These are phyloP conservation scores for Parnassius mnemosyne DNA, from an alignment of 2,888 invertebrate species.

Conservation along the genomic window DNA sequence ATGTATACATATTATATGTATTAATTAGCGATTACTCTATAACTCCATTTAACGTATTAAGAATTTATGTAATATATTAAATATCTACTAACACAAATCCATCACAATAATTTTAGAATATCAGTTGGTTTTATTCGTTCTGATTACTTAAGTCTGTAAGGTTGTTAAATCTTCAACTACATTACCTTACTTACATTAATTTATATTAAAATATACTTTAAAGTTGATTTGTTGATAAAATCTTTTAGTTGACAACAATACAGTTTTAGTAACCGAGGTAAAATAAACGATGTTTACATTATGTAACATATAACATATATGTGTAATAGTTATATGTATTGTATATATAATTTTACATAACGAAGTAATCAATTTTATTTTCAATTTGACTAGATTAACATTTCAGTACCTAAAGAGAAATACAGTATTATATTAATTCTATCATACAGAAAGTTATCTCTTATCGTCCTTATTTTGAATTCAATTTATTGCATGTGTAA, in stretches of 20 bases:
- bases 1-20: slow-evolving; percentile 28
- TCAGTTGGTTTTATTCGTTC: slow-evolving; percentile 76
- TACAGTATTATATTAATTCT: slow-evolving; percentile 16
- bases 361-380: slow-evolving; percentile 57
- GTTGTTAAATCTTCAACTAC: slow-evolving; percentile 37
- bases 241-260: slow-evolving; percentile 67
- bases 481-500: slow-evolving; percentile 10
- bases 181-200: slow-evolving; percentile 39
- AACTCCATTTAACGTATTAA: slow-evolving; percentile 37
- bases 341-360: slow-evolving; percentile 40
- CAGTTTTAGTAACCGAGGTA: slow-evolving; percentile 44
- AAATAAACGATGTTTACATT: slow-evolving; percentile 28
- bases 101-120: slow-evolving; percentile 80
- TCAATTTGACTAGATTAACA: slow-evolving; percentile 72
- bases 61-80: slow-evolving; percentile 53
- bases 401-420: slow-evolving; percentile 57
- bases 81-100: slow-evolving; percentile 72
- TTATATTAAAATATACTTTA: slow-evolving; percentile 61
- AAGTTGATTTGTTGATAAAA: slow-evolving; percentile 72
- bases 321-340: slow-evolving; percentile 24
- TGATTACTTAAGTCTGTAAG: slow-evolving; percentile 48
- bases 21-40: slow-evolving; percentile 33
- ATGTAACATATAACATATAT: slow-evolving; percentile 26
- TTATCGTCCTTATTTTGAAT: slow-evolving; percentile 26
- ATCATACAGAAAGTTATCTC: slow-evolving; percentile 15